Percentiles rank a stretch among this genome's conserved stretches.
Evolutionary conservation across 2,113 vertebrate genomes (phyloP).

Genomic region (Zootoca vivipara): DNA sequence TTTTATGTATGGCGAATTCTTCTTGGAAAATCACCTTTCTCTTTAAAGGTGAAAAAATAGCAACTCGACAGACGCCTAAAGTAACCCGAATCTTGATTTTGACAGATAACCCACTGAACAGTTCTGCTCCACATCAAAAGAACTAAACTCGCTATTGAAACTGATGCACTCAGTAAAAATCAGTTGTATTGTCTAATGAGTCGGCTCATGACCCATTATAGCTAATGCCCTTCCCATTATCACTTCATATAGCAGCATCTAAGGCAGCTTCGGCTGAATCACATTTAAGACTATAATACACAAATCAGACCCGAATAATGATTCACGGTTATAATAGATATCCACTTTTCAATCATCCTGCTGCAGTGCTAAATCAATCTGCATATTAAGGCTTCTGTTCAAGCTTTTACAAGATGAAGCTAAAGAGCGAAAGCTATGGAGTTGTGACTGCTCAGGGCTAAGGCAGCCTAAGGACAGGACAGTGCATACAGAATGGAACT

Average conservation of each 20-base stretch:
- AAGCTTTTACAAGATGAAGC: conserved; percentile 32
- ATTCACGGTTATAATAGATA: conserved; percentile 33
- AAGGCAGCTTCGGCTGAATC: conserved; percentile 42
- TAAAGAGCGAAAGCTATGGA: neutral
- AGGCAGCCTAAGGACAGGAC: neutral
- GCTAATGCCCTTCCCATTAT: conserved; percentile 29
- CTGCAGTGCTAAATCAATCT: conserved; percentile 23
- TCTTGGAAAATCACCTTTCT: neutral
- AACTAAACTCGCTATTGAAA: conserved; percentile 36
- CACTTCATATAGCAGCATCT: conserved; percentile 21
- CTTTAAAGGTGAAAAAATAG: neutral
- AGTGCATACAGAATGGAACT: neutral
- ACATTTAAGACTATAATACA: conserved; percentile 59
- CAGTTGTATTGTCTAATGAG: conserved; percentile 60
- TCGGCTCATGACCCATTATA: conserved; percentile 24
- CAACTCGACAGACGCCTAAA: conserved; percentile 27
- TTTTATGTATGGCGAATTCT: conserved; percentile 1
- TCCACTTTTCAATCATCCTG: conserved; percentile 39
- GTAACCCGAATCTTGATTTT: conserved; percentile 48
- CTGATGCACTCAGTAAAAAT: conserved; percentile 43
- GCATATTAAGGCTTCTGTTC: conserved; percentile 39
- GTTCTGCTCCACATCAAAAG: conserved; percentile 39
- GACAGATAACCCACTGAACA: conserved; percentile 23
- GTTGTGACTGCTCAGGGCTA: neutral
- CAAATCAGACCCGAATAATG: conserved; percentile 56